Conservation (phyloP, 2,113 vertebrate species). For the Aix galericulata region DNA sequence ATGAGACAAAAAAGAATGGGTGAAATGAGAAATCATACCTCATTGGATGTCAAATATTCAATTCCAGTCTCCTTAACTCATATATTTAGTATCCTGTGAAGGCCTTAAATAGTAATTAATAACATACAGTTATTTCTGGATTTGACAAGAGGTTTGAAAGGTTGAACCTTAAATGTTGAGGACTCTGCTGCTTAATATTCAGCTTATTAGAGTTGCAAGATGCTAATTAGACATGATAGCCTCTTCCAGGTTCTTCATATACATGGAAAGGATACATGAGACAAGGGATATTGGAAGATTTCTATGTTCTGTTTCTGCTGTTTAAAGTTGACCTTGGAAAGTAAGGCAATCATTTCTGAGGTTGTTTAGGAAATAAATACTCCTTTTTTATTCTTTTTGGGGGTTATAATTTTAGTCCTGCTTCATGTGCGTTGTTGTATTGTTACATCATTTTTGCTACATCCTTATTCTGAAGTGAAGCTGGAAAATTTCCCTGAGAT, state of each 20-base stretch:
- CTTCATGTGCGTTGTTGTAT: background rate
- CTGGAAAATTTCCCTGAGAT: background rate
- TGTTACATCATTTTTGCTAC: background rate
- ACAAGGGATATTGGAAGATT: background rate
- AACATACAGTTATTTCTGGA: background rate
- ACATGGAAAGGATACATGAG: background rate
- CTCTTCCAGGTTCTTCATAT: background rate
- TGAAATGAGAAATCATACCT: background rate
- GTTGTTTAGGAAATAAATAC: background rate
- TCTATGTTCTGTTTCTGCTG: background rate
- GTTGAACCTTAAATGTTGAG: background rate
- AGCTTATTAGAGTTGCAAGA: background rate
- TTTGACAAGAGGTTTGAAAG: background rate
- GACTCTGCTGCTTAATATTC: background rate
- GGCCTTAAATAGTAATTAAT: background rate
- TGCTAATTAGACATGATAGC: background rate
- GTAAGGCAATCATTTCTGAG: background rate
- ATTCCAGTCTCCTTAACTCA: background rate
- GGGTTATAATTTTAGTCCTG: background rate
- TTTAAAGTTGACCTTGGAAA: background rate
- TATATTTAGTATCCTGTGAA: background rate
- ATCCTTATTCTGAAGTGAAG: background rate
- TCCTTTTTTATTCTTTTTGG: background rate
- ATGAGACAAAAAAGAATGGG: background rate
- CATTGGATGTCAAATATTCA: background rate